phyloP scores from a whole-genome alignment of 2,113 vertebrate genomes.

The Phalacrocorax aristotelis region DNA sequence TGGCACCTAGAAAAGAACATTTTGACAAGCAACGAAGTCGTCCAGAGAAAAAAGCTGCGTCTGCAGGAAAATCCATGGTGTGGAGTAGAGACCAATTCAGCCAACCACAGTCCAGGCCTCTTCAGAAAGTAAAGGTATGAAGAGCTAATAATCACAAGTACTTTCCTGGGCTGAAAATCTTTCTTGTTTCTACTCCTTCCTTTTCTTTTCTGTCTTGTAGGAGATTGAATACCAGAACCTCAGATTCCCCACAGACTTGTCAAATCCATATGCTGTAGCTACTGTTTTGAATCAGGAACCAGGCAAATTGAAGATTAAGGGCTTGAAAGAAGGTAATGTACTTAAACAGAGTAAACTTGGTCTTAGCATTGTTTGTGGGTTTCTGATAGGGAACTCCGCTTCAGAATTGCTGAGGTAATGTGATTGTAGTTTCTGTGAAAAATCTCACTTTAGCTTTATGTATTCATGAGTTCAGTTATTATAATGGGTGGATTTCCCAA shows the following conservation, averaged over 20 bases:
- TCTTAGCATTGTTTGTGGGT: neutral
- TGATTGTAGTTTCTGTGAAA: neutral
- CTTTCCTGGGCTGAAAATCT: neutral
- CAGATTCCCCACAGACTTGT: slow-evolving; percentile 74
- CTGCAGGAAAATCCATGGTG: slow-evolving; percentile 3
- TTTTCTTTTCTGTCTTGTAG: slow-evolving; percentile 57
- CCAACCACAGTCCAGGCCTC: neutral
- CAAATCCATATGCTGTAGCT: slow-evolving; percentile 83
- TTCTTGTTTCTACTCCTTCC: neutral
- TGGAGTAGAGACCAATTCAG: slow-evolving; percentile 3
- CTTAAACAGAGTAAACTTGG: neutral
- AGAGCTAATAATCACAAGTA: neutral
- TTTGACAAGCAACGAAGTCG: slow-evolving; percentile 37
- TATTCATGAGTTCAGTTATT: neutral
- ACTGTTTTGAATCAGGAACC: slow-evolving; percentile 85
- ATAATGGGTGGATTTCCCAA: neutral
- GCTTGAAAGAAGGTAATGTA: slow-evolving; percentile 81
- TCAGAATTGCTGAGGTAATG: neutral
- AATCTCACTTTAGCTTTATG: neutral
- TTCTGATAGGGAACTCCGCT: neutral
- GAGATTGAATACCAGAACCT: slow-evolving; percentile 70
- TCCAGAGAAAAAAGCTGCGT: slow-evolving; percentile 26
- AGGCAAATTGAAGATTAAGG: slow-evolving; percentile 80
- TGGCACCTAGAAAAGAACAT: slow-evolving; percentile 63
- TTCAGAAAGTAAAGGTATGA: slow-evolving; percentile 63